phyloP scores from a whole-genome alignment of 2,888 invertebrate genomes.

The Hypsopygia costalis region DNA sequence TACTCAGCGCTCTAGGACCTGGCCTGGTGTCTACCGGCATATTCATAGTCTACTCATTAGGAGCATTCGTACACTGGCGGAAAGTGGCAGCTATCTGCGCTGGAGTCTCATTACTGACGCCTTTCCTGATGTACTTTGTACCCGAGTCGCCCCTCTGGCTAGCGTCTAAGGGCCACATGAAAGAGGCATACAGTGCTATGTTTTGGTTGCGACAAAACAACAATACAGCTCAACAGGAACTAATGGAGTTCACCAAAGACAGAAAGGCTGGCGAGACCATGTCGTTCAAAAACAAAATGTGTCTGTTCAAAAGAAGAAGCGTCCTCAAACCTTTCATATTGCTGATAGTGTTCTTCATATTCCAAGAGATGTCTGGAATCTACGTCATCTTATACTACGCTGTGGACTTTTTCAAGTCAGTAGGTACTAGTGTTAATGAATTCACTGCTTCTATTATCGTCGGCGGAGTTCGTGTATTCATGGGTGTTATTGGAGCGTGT shows the following conservation, averaged over 20 bases:
- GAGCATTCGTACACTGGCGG: slow-evolving; percentile 84
- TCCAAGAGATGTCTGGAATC: slow-evolving; percentile 87
- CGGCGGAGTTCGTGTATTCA: slow-evolving; percentile 83
- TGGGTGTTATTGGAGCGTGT: slow-evolving; percentile 84
- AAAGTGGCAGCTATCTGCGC: slow-evolving; percentile 83
- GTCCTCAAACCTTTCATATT: slow-evolving; percentile 85
- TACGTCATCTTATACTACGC: slow-evolving; percentile 87
- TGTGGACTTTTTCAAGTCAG: slow-evolving; percentile 85
- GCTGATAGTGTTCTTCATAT: slow-evolving; percentile 83
- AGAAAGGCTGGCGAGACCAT: slow-evolving; percentile 54
- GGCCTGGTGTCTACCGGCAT: slow-evolving; percentile 87
- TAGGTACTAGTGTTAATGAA: slow-evolving; percentile 83
- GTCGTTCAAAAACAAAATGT: slow-evolving; percentile 59
- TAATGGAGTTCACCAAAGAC: slow-evolving; percentile 80
- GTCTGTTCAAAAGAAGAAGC: slow-evolving; percentile 69
- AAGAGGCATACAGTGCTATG: slow-evolving; percentile 82
- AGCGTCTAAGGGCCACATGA: slow-evolving; percentile 79
- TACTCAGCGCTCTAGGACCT: slow-evolving; percentile 85
- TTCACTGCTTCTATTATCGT: slow-evolving; percentile 86
- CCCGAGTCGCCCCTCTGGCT: slow-evolving; percentile 87
- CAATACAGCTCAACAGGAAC: slow-evolving; percentile 82
- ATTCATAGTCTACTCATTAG: slow-evolving; percentile 84
- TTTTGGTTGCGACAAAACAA: slow-evolving; percentile 84
- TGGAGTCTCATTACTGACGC: slow-evolving; percentile 76
- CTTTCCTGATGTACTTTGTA: slow-evolving; percentile 81